These are phyloP conservation scores for Rotaria socialis DNA, from an alignment of 2,888 invertebrate species.

Conservation along the genomic window DNA sequence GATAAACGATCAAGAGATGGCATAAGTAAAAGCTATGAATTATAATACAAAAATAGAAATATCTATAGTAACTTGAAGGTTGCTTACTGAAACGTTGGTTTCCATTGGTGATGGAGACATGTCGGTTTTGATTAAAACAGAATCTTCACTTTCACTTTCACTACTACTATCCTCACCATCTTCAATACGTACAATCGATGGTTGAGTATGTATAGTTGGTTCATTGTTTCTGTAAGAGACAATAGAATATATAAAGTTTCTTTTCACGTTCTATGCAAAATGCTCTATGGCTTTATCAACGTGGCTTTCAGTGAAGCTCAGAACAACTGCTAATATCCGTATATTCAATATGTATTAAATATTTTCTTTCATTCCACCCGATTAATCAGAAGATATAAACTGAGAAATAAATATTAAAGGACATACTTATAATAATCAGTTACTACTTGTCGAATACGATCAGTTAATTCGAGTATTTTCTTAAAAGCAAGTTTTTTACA, in stretches of 20 bases:
- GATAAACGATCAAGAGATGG: neutral
- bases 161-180: neutral
- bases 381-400: too few species aligned
- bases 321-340: too few species aligned
- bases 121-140: neutral
- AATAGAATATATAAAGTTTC: too few species aligned
- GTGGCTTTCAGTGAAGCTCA: too few species aligned
- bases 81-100: slow-evolving; percentile 1
- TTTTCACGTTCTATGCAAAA: too few species aligned
- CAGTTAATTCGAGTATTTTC: neutral
- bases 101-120: neutral
- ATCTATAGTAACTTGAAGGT: neutral
- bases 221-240: neutral
- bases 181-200: slow-evolving; percentile 1
- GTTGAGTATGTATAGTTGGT: neutral
- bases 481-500: slow-evolving; percentile 1
- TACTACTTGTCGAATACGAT: slow-evolving; percentile 13
- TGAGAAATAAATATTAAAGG: too few species aligned
- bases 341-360: too few species aligned
- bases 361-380: too few species aligned
- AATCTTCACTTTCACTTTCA: neutral
- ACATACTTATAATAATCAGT: slow-evolving; percentile 13
- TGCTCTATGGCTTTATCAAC: too few species aligned
- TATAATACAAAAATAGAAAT: neutral
- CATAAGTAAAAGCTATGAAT: neutral